Conservation (phyloP, 2,797 vertebrate genomes). For the Chrosomus eos region DNA sequence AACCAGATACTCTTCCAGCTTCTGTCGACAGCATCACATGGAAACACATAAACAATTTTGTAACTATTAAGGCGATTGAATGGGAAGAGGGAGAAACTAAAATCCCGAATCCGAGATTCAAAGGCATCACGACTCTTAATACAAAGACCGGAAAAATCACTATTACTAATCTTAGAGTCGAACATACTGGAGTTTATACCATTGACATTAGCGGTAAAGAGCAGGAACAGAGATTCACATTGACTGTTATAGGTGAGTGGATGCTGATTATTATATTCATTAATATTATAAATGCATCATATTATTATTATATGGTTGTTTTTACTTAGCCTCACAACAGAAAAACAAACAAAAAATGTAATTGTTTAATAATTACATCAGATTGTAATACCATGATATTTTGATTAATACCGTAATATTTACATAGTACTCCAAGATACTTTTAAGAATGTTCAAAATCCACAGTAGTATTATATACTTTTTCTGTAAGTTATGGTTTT, state of each 20-base stretch:
- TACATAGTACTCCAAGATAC: too few relatives aligned
- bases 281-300: background rate
- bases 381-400: too few relatives aligned
- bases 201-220: background rate
- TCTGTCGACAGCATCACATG: background rate
- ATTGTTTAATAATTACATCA: too few relatives aligned
- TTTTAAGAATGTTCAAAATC: too few relatives aligned
- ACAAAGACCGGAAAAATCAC: background rate
- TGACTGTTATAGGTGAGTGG: background rate
- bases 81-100: fast-evolving
- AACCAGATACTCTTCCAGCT: too few relatives aligned
- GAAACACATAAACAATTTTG: fast-evolving
- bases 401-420: too few relatives aligned
- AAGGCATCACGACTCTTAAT: fast-evolving
- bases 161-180: background rate
- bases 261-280: background rate
- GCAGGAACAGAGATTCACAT: fast-evolving
- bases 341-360: background rate
- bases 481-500: too few relatives aligned
- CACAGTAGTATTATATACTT: too few relatives aligned
- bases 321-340: too few relatives aligned
- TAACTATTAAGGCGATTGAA: background rate
- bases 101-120: background rate
- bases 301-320: too few relatives aligned
- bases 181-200: background rate